Conservation (phyloP, 2,797 vertebrate species). For the Urophycis tenuis region DNA sequence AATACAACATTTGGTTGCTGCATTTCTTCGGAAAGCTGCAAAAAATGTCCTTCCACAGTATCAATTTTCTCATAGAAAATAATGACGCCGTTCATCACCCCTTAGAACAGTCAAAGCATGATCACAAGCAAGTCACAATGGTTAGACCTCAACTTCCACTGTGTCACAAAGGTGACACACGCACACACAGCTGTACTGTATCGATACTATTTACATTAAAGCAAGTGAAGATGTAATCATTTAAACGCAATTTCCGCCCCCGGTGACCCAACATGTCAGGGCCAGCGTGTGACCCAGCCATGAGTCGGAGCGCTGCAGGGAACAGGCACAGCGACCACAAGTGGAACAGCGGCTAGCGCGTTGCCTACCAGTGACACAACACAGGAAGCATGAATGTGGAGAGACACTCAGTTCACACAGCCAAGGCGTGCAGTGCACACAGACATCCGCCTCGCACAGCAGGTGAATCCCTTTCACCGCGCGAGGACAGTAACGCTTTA, state of each 20-base stretch:
- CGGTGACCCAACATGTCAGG: constrained; percentile 28
- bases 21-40: background rate
- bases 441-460: background rate
- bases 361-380: constrained; percentile 45
- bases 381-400: constrained; percentile 54
- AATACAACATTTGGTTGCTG: background rate
- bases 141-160: background rate
- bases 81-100: background rate
- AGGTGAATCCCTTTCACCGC: background rate
- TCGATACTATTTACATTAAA: background rate
- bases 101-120: background rate
- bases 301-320: background rate
- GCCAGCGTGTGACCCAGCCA: constrained; percentile 38
- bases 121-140: background rate
- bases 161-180: too few species aligned
- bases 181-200: background rate
- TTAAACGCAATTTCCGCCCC: background rate
- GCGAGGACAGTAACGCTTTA: background rate
- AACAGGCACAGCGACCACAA: constrained; percentile 38
- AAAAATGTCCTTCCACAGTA: background rate
- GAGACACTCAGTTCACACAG: background rate
- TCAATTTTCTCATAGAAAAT: background rate
- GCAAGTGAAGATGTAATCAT: background rate
- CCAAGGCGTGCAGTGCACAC: background rate
- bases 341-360: constrained; percentile 8